Evolutionary conservation across 2,888 invertebrate genomes (phyloP).

Genomic region (Dryadula phaetusa): DNA sequence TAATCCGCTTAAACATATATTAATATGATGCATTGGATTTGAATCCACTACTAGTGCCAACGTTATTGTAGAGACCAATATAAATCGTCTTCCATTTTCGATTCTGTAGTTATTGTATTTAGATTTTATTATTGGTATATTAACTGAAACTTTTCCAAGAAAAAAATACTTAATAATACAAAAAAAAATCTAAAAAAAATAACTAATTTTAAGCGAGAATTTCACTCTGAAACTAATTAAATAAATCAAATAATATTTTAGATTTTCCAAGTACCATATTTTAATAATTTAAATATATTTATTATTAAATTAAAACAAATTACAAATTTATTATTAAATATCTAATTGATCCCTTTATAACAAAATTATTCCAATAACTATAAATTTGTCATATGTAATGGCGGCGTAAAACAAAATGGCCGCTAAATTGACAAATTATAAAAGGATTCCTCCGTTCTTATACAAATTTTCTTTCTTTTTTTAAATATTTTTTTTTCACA

Average conservation of each 20-base stretch:
- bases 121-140: neutral
- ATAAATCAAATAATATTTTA: neutral
- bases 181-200: neutral
- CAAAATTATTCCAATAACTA: no score
- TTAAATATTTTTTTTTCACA: no score
- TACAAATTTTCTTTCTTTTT: no score
- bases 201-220: no score
- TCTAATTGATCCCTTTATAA: no score
- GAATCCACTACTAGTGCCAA: conserved; percentile 69
- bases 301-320: no score
- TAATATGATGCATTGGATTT: conserved; percentile 47
- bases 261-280: neutral
- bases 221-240: no score
- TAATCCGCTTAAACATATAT: conserved; percentile 10
- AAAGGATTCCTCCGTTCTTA: no score
- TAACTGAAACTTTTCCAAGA: conserved; percentile 5
- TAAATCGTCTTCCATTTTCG: conserved; percentile 46
- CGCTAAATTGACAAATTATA: neutral
- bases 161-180: neutral
- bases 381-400: conserved; percentile 1
- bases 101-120: conserved; percentile 23
- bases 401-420: conserved; percentile 21
- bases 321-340: no score
- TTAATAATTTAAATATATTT: neutral
- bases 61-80: conserved; percentile 49